Evolutionary conservation across 2,113 vertebrate species (phyloP).

Genomic region (Trematomus loennbergii): DNA sequence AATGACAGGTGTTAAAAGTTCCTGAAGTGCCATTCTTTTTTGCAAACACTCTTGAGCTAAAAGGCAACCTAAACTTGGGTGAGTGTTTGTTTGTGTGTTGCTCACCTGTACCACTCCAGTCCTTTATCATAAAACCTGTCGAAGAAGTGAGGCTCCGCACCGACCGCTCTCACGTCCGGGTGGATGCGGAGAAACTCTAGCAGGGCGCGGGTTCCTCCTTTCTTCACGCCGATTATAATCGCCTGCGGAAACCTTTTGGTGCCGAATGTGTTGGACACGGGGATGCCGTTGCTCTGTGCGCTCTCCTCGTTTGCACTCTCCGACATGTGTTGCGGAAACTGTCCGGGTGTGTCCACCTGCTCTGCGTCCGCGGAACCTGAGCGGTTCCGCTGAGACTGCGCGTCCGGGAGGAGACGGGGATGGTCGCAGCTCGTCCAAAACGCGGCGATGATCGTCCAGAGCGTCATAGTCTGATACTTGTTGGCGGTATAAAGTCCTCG

Average conservation of each 20-base stretch:
- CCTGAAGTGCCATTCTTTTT: neutral
- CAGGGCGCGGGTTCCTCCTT: conserved; percentile 86
- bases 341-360: conserved; percentile 45
- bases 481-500: conserved; percentile 62
- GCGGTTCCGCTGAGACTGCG: conserved; percentile 36
- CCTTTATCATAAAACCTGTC: conserved; percentile 83
- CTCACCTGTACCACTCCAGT: conserved; percentile 86
- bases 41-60: neutral
- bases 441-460: conserved; percentile 47
- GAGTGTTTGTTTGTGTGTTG: neutral
- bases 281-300: conserved; percentile 45
- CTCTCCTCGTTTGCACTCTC: conserved; percentile 25
- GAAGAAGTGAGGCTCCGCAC: conserved; percentile 86
- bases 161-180: conserved; percentile 87
- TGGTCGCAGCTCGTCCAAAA: conserved; percentile 57
- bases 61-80: neutral
- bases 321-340: conserved; percentile 1
- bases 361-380: conserved; percentile 39
- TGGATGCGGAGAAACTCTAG: conserved; percentile 87
- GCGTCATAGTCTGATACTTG: conserved; percentile 55
- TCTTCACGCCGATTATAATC: conserved; percentile 86
- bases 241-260: conserved; percentile 83
- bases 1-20: no score
- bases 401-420: conserved; percentile 37
- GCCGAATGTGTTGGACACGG: conserved; percentile 79